Percentiles rank a stretch among this genome's conserved stretches.
These are phyloP conservation scores for Nematolebias whitei DNA, from an alignment of 2,113 vertebrate genomes.

Conservation along the genomic window DNA sequence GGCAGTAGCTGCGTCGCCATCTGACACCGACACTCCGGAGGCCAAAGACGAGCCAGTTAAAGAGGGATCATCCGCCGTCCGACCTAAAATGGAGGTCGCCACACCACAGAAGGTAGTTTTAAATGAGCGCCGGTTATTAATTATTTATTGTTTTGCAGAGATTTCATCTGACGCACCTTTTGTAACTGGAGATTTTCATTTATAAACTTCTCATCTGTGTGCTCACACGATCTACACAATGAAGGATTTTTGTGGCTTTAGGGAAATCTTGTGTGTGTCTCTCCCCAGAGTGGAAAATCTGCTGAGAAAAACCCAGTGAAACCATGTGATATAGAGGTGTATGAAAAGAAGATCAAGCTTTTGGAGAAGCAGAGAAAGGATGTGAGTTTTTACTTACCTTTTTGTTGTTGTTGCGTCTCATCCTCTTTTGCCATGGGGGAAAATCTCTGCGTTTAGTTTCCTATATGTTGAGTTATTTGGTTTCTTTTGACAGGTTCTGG, in stretches of 20 bases:
- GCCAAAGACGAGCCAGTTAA: constrained; percentile 73
- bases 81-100: constrained; percentile 76
- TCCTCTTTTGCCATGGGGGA: constrained; percentile 62
- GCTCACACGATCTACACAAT: neutral
- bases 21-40: constrained; percentile 68
- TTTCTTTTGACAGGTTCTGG: constrained; percentile 85
- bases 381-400: constrained; percentile 75
- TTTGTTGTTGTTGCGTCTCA: constrained; percentile 23
- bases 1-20: constrained; percentile 58
- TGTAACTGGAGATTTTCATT: neutral
- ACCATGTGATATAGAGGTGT: constrained; percentile 77
- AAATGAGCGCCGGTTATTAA: no score
- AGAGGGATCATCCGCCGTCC: constrained; percentile 63
- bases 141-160: no score
- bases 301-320: constrained; percentile 77
- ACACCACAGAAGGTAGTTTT: constrained; percentile 85
- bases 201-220: neutral
- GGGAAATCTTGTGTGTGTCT: constrained; percentile 33
- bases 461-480: constrained; percentile 21
- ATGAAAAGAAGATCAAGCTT: constrained; percentile 94
- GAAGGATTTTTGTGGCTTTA: constrained; percentile 31
- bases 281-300: constrained; percentile 75
- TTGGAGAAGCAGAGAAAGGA: constrained; percentile 97
- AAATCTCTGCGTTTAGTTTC: constrained; percentile 59
- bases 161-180: no score